phyloP scores from a whole-genome alignment of 2,888 invertebrate species.

The Nephrocerus scutellatus region DNA sequence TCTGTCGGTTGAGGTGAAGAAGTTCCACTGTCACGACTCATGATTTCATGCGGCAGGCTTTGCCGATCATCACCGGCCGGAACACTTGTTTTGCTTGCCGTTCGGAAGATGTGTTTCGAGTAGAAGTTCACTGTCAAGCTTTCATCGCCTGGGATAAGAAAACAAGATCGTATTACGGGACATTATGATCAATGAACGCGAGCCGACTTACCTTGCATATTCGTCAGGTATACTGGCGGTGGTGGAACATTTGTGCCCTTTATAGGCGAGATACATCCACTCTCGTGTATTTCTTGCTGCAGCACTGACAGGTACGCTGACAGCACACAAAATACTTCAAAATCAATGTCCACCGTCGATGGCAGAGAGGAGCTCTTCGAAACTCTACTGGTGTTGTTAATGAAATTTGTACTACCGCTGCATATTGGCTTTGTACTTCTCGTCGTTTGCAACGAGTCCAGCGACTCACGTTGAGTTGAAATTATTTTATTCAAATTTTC shows the following conservation, averaged over 20 bases:
- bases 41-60: conserved; percentile 32
- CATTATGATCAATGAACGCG: neutral
- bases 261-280: conserved; percentile 48
- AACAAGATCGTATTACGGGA: too few species aligned
- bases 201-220: conserved; percentile 37
- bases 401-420: neutral
- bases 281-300: conserved; percentile 47
- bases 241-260: conserved; percentile 48
- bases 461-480: conserved; percentile 38
- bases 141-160: conserved; percentile 27
- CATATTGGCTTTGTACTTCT: conserved; percentile 26
- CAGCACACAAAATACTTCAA: conserved; percentile 47
- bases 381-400: conserved; percentile 2
- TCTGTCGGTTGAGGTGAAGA: conserved; percentile 44
- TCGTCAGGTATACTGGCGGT: conserved; percentile 46
- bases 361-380: conserved; percentile 1
- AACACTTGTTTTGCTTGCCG: conserved; percentile 43
- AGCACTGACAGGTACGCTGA: conserved; percentile 46
- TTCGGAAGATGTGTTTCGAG: conserved; percentile 42
- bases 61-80: conserved; percentile 35
- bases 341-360: conserved; percentile 35
- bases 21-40: conserved; percentile 46
- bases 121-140: conserved; percentile 32
- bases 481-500: conserved; percentile 45
- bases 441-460: conserved; percentile 32